These are phyloP conservation scores for Plusia festucae DNA, from an alignment of 2,888 invertebrate genomes.

Conservation along the genomic window DNA sequence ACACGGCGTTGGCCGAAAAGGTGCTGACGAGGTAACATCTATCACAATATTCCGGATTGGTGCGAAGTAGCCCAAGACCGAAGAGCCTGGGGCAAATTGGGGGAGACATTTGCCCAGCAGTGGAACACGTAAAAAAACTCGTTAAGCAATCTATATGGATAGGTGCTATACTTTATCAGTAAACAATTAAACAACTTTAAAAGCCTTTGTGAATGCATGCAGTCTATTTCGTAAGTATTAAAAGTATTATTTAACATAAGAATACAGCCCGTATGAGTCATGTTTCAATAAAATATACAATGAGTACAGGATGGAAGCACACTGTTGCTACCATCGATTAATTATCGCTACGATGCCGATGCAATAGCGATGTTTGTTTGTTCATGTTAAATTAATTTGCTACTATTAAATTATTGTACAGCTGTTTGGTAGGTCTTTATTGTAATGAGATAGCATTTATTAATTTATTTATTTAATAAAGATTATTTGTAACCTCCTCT, in stretches of 20 bases:
- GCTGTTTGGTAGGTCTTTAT: background rate
- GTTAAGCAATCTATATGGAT: too few relatives aligned
- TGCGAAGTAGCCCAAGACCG: too few relatives aligned
- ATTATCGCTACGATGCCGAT: conserved; percentile 23
- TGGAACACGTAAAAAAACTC: too few relatives aligned
- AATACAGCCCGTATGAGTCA: background rate
- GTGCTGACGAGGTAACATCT: too few relatives aligned
- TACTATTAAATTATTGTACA: conserved; percentile 14
- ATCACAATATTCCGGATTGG: too few relatives aligned
- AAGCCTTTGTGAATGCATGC: background rate
- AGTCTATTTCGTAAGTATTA: background rate
- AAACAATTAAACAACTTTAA: too few relatives aligned
- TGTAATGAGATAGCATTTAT: background rate
- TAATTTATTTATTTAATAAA: background rate
- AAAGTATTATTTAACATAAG: background rate
- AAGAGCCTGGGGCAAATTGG: too few relatives aligned
- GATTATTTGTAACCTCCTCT: background rate
- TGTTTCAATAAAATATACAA: conserved; percentile 47
- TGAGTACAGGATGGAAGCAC: conserved; percentile 33
- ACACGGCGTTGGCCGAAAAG: too few relatives aligned
- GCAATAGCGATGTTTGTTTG: conserved; percentile 15
- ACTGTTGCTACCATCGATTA: conserved; percentile 34
- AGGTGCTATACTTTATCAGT: too few relatives aligned
- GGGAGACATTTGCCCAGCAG: too few relatives aligned
- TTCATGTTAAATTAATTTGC: conserved; percentile 10